Evolutionary conservation across 2,888 invertebrate genomes (phyloP).

Genomic region (Andrena minutula): DNA sequence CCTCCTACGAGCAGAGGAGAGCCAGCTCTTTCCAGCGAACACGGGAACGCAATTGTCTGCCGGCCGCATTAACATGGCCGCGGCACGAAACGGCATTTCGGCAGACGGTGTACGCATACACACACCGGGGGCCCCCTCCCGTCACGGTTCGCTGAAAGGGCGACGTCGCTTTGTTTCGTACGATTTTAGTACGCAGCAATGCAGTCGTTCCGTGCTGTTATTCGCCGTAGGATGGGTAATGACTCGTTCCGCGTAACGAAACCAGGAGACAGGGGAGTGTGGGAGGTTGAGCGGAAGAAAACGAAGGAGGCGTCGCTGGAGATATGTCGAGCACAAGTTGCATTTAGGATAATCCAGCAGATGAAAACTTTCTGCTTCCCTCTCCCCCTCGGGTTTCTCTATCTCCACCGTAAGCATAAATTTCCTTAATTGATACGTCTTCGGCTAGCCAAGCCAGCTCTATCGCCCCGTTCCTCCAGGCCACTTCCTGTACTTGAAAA

Average conservation of each 20-base stretch:
- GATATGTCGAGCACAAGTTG: too few species aligned
- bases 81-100: slow-evolving; percentile 64
- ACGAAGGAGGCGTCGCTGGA: too few species aligned
- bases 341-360: too few species aligned
- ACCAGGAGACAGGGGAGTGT: too few species aligned
- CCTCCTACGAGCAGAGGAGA: slow-evolving; percentile 38
- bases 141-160: slow-evolving; percentile 59
- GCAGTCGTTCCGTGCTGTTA: background rate
- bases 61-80: slow-evolving; percentile 59
- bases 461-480: background rate
- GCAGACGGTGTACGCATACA: slow-evolving; percentile 52
- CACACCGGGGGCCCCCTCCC: background rate
- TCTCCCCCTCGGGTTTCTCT: too few species aligned
- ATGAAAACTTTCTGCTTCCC: too few species aligned
- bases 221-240: background rate
- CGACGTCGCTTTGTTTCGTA: slow-evolving; percentile 58
- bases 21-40: slow-evolving; percentile 66
- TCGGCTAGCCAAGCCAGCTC: background rate
- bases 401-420: too few species aligned
- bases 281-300: too few species aligned
- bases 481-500: slow-evolving; percentile 22
- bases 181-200: slow-evolving; percentile 21
- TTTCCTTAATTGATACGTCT: slow-evolving; percentile 18
- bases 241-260: background rate
- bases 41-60: slow-evolving; percentile 72